Percentiles rank a stretch among this genome's conserved stretches.
Evolutionary conservation across 2,888 invertebrate species (phyloP).

Genomic region (Calameuta pallipes): DNA sequence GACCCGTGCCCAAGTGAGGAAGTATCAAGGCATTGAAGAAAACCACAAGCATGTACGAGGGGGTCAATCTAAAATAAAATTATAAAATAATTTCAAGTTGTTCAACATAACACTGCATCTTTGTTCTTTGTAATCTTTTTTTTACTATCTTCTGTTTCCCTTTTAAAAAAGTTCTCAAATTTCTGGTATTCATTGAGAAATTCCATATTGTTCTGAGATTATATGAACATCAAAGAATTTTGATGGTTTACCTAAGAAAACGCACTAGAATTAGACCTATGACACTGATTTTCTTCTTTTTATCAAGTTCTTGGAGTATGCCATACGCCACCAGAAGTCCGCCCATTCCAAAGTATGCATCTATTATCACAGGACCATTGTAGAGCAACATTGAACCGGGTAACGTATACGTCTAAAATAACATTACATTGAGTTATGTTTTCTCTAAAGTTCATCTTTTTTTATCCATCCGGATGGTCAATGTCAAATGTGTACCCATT

Average conservation of each 20-base stretch:
- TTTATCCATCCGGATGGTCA: no score
- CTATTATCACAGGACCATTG: slow-evolving; percentile 42
- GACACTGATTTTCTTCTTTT: slow-evolving; percentile 39
- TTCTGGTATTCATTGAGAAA: neutral
- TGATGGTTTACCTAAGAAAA: slow-evolving; percentile 40
- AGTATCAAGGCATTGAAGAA: slow-evolving; percentile 45
- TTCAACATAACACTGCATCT: no score
- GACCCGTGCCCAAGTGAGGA: slow-evolving; percentile 49
- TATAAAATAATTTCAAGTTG: neutral
- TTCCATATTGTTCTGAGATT: neutral
- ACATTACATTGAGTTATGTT: no score
- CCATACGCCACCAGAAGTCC: slow-evolving; percentile 46
- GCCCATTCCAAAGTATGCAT: slow-evolving; percentile 46
- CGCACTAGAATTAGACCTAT: slow-evolving; percentile 34
- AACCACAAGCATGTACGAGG: slow-evolving; percentile 45
- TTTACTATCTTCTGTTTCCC: no score
- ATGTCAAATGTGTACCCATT: slow-evolving; percentile 34
- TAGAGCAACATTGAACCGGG: slow-evolving; percentile 30
- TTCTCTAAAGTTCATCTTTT: no score
- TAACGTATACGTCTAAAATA: slow-evolving; percentile 26
- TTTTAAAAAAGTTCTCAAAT: no score
- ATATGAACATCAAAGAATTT: neutral
- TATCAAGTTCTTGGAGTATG: slow-evolving; percentile 43
- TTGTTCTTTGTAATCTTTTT: no score
- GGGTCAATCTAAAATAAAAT: slow-evolving; percentile 42